Evolutionary conservation across 2,888 invertebrate genomes (phyloP).

Genomic region (Lasioglossum morio): DNA sequence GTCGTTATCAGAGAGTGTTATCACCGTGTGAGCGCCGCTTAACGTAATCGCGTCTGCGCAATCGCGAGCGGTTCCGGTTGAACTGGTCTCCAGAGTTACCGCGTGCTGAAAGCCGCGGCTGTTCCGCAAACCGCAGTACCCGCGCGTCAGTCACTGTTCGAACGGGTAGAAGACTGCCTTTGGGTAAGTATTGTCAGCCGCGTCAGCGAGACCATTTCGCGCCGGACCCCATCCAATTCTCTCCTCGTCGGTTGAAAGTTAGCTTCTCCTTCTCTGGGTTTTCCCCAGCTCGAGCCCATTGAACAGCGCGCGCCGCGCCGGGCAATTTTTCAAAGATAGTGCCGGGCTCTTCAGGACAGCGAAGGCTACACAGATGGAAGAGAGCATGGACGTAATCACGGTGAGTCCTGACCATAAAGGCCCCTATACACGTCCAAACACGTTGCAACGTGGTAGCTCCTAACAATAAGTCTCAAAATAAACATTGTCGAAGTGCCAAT

Average conservation of each 20-base stretch:
- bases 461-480: not conserved
- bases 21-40: conserved; percentile 52
- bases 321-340: not conserved
- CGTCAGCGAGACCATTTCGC: conserved; percentile 11
- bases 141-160: conserved; percentile 43
- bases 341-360: not conserved
- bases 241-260: not conserved
- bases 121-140: conserved; percentile 62
- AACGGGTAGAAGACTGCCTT: conserved; percentile 27
- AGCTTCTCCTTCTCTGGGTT: not conserved
- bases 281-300: not conserved
- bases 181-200: no score
- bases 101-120: conserved; percentile 69
- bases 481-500: no score
- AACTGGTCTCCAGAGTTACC: conserved; percentile 59
- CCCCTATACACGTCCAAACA: not conserved
- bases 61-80: conserved; percentile 45
- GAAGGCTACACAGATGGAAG: conserved; percentile 42
- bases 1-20: conserved; percentile 5
- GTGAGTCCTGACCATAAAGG: conserved; percentile 37
- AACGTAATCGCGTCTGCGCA: conserved; percentile 62
- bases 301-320: not conserved
- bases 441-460: not conserved
- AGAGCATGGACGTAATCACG: conserved; percentile 44
- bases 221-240: not conserved